These are phyloP conservation scores for Phyllostomus hastatus DNA, from an alignment of 2,113 vertebrate genomes.

Conservation along the genomic window DNA sequence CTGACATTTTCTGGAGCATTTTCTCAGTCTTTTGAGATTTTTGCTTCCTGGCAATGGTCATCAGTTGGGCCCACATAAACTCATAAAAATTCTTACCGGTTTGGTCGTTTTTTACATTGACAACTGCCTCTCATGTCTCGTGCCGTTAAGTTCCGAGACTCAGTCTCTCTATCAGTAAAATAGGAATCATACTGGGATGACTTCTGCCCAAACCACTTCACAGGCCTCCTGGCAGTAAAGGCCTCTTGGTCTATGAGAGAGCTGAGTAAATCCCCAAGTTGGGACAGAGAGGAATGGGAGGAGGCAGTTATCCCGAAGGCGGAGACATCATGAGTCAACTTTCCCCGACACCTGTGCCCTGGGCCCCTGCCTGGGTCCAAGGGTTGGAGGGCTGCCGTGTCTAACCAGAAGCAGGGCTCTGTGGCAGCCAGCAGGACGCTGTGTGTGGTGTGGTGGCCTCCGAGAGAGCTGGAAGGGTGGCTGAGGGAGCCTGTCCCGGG, in stretches of 20 bases:
- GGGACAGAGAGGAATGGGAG: background rate
- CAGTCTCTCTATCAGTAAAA: background rate
- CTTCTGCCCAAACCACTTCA: background rate
- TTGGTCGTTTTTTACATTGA: no score
- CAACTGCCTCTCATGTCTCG: background rate
- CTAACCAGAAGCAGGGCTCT: background rate
- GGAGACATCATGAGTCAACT: background rate
- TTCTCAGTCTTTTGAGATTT: no score
- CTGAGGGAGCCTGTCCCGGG: background rate
- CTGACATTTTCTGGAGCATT: no score
- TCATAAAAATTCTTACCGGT: no score
- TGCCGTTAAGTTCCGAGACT: background rate
- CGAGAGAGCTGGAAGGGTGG: background rate
- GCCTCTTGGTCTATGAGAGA: background rate
- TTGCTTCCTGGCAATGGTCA: no score
- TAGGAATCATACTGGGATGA: background rate
- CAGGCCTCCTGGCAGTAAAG: background rate
- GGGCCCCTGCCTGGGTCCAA: background rate
- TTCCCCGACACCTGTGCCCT: background rate
- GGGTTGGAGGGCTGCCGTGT: background rate
- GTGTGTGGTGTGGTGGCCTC: background rate
- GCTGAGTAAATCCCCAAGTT: background rate
- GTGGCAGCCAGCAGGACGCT: background rate
- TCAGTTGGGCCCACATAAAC: no score
- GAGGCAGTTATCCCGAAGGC: background rate